Base-by-base conservation (phyloP, 2,888 invertebrate species). In the Quadriops clusia region DNA sequence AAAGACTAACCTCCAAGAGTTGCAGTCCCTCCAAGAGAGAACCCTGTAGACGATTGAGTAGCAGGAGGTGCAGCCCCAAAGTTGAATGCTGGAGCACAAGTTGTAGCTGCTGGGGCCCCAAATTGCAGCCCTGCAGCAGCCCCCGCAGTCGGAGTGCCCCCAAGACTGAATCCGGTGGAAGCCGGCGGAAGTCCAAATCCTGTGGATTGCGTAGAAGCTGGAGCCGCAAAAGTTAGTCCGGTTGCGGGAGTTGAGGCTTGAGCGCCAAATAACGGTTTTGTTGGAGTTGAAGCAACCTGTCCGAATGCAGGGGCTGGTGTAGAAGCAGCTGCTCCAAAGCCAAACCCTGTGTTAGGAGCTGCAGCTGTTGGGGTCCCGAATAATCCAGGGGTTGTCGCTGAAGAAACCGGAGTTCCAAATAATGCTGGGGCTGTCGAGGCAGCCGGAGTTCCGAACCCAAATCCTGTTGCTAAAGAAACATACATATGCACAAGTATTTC, bases 381-480 rank as follows among this genome's bases (percentile, higher is more conserved):
- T 23, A 24, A 54, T 49, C 45, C 56, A 23, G 38, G 36, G 41
- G 50, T 23, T 24, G 43, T 12, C 14, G 47, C 21, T 11, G 51
- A 35, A 50, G 56, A 34, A 5, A 49, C 35, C 23, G 51, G 32
- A 36, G 23, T 3, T 46, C 50, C 52, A 35, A 54, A 52, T 7
- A 40, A 35, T 30, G 50, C 38, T 10, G 23, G 14, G 7, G 32
- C 28, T 12, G 27, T n/a, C 13, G 49, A 41, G 1, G 47, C 30
- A 7, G 48, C 43, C 12, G 32, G 23, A 44, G 62, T 60, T 2
- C 55, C 47, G 4, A 61, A 51, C 3, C 59, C 51, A 22, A 37
- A 32, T n/a, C n/a, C n/a, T n/a, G n/a, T n/a, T n/a, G 10, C 12
- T 17, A 18, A 18, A 18, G n/a, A 18, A 18, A 18, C n/a, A 18